These are phyloP conservation scores for Harpegnathos saltator DNA, from an alignment of 1,140 invertebrate species.

Conservation along the genomic window DNA sequence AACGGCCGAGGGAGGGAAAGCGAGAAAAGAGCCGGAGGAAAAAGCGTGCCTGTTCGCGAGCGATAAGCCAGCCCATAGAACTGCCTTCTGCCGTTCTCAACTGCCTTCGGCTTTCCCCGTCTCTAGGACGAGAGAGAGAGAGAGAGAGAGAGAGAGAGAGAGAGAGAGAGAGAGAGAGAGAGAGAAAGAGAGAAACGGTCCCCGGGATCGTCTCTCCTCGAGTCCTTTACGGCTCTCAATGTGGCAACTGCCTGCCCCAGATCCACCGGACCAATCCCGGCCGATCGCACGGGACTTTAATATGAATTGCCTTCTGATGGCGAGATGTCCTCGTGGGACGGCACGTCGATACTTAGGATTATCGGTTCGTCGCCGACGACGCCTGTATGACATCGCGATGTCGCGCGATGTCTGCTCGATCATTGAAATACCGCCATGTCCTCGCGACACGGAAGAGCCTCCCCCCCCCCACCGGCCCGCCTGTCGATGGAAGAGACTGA, in stretches of 20 bases:
- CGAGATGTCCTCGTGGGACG: conserved; percentile 68
- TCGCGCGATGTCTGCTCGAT: conserved; percentile 21
- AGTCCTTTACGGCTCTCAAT: conserved; percentile 76
- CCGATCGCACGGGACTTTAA: conserved; percentile 77
- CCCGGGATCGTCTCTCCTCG: conserved; percentile 69
- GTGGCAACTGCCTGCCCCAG: conserved; percentile 75
- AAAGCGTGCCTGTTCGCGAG: conserved; percentile 78
- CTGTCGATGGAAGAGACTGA: conserved; percentile 25
- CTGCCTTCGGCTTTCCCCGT: conserved; percentile 69
- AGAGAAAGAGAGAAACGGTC: no score
- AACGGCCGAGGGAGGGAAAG: conserved; percentile 48
- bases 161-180: no score
- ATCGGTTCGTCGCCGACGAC: conserved; percentile 67
- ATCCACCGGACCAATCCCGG: conserved; percentile 76
- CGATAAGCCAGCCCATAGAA: conserved; percentile 80
- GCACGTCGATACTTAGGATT: conserved; percentile 76
- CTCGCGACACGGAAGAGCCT: conserved; percentile 5
- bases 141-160: no score
- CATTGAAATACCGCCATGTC: conserved; percentile 56
- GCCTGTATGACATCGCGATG: conserved; percentile 51
- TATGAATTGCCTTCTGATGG: conserved; percentile 79
- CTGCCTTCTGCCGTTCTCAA: conserved; percentile 75
- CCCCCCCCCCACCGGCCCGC: no score
- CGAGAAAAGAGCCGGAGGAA: conserved; percentile 71
- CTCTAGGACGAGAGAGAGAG: conserved; percentile 62